These are phyloP conservation scores for Hesperophylax magnus DNA, from an alignment of 1,140 invertebrate genomes.

Conservation along the genomic window DNA sequence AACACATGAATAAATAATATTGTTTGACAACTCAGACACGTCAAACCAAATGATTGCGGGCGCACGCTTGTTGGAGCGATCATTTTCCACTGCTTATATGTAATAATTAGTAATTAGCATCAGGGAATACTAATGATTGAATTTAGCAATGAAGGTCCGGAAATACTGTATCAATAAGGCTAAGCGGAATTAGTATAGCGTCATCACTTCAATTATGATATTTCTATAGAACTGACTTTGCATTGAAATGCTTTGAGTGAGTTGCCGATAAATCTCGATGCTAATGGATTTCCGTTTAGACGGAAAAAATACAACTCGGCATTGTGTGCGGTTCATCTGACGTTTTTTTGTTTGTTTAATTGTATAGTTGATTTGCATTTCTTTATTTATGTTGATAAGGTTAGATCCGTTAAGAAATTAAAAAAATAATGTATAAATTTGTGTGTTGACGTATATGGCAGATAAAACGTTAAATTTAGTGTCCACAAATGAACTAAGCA, in stretches of 20 bases:
- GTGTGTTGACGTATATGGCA: too few relatives aligned
- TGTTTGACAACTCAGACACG: background rate
- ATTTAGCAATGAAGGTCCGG: background rate
- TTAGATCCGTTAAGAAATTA: too few relatives aligned
- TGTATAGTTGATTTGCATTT: too few relatives aligned
- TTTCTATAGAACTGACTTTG: constrained; percentile 11
- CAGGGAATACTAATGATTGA: background rate
- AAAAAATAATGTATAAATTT: too few relatives aligned
- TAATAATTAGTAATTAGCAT: background rate
- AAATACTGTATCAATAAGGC: background rate
- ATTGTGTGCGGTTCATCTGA: background rate
- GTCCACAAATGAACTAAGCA: too few relatives aligned
- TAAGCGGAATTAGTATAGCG: background rate
- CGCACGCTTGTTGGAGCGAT: background rate
- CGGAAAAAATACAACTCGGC: background rate
- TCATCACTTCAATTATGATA: constrained; percentile 4
- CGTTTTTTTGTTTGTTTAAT: too few relatives aligned
- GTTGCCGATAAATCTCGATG: constrained; percentile 10
- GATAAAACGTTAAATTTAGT: too few relatives aligned
- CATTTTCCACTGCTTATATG: background rate
- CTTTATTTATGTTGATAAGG: too few relatives aligned
- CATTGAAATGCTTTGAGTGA: constrained; percentile 2
- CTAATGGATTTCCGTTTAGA: constrained; percentile 2
- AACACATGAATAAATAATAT: background rate
- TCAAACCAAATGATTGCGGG: background rate